A percentile compares a stretch with the other conserved stretches of the same genome.
phyloP scores from a whole-genome alignment of 2,888 invertebrate species.

The Harpalus rufipes region DNA sequence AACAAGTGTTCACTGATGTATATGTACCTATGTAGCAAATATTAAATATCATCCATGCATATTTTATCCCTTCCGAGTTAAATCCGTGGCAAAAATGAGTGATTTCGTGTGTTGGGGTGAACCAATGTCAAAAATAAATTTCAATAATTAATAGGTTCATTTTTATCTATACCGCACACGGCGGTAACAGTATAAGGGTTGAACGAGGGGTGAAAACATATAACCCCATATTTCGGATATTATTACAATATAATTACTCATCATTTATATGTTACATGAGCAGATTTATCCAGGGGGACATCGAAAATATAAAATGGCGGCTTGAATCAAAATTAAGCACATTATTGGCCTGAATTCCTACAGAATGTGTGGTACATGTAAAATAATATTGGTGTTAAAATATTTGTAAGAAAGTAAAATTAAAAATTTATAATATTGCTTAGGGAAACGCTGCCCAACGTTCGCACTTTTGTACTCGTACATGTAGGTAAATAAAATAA shows the following conservation, averaged over 20 bases:
- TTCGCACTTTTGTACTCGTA: too few relatives aligned
- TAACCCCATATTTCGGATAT: conserved; percentile 22
- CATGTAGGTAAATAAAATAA: too few relatives aligned
- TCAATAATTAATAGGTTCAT: conserved; percentile 41
- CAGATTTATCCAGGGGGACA: background rate
- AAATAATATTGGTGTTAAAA: too few relatives aligned
- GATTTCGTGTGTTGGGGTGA: conserved; percentile 9
- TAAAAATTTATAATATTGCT: too few relatives aligned
- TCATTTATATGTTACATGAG: conserved; percentile 6
- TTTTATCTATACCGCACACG: conserved; percentile 24
- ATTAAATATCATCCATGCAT: too few relatives aligned
- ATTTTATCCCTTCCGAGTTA: background rate
- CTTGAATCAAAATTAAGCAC: background rate
- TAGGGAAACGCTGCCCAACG: too few relatives aligned
- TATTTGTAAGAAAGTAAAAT: too few relatives aligned
- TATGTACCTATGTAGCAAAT: too few relatives aligned
- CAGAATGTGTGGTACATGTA: background rate
- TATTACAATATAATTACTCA: conserved; percentile 48
- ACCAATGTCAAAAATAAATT: conserved; percentile 33
- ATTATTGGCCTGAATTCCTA: background rate
- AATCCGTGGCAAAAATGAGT: background rate
- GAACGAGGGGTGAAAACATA: conserved; percentile 25
- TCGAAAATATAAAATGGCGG: background rate
- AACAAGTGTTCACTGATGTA: too few relatives aligned
- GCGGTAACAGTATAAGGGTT: background rate